Percentiles rank a stretch among this genome's conserved stretches.
phyloP scores from a whole-genome alignment of 2,888 invertebrate species.

The Melanostoma mellinum region DNA sequence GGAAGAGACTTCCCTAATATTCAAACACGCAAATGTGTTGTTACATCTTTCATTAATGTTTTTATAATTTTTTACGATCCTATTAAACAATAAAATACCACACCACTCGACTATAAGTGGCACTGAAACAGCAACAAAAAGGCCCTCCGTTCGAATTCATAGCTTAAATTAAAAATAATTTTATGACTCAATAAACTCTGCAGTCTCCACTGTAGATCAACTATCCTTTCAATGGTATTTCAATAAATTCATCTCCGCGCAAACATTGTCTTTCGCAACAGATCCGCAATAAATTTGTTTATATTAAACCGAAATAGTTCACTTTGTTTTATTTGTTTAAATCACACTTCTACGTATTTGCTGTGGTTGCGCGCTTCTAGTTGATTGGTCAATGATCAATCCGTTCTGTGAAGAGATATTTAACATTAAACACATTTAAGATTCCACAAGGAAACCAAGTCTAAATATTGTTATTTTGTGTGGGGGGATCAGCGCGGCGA shows the following conservation, averaged over 20 bases:
- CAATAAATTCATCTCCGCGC: conserved; percentile 17
- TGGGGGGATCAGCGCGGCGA: conserved; percentile 6
- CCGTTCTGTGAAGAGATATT: conserved; percentile 26
- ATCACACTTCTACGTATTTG: conserved; percentile 34
- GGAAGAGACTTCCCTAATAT: too few relatives aligned
- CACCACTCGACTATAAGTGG: conserved; percentile 33
- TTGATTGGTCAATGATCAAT: conserved; percentile 71
- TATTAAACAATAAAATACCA: conserved; percentile 37
- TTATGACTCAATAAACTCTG: conserved; percentile 43
- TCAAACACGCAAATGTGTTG: background rate
- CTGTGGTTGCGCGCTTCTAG: conserved; percentile 44
- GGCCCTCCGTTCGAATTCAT: background rate
- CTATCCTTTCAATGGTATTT: conserved; percentile 18
- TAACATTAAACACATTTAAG: conserved; percentile 12
- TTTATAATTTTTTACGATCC: conserved; percentile 39
- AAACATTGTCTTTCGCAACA: background rate
- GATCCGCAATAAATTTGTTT: conserved; percentile 37
- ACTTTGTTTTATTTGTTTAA: conserved; percentile 44
- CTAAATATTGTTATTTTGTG: conserved; percentile 61
- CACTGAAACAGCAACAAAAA: conserved; percentile 13
- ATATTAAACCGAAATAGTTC: conserved; percentile 48
- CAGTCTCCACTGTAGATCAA: conserved; percentile 30
- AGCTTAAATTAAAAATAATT: conserved; percentile 20
- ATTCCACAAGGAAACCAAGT: conserved; percentile 32
- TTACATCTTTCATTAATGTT: conserved; percentile 31